Base-by-base conservation (phyloP, 2,888 invertebrate species). In the Gastrophysa polygoni region DNA sequence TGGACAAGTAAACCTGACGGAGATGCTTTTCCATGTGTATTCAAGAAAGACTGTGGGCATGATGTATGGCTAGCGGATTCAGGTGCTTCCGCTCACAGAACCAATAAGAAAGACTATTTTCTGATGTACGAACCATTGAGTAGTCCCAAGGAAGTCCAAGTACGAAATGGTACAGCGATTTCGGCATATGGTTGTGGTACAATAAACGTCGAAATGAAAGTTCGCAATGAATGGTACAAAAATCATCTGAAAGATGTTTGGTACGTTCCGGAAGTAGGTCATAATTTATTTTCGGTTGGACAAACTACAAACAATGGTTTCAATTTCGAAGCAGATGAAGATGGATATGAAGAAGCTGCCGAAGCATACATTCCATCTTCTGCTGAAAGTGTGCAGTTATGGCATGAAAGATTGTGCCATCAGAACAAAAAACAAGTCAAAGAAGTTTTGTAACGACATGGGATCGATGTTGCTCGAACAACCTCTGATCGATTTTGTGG, bases 201-300 rank as follows among this genome's bases (percentile, higher is more conserved):
- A n/a, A 14, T 47, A 2, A 47, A 47, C 10, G 18, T 47, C 4
- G 47, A 47, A 20, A 47, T 54, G 54, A 32, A 32, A 14, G 16
- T 38, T 1, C 2, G 2, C 7, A 14, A 14, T 1, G 11, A 38
- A 6, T 54, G 38, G 34, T 11, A 18, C 11, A 18, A n/a, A 11
- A 54, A 54, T 54, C 55, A 54, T n/a, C 34, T 54, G 6, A 20
- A 54, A 54, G 17, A 54, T 38, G 20, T 38, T 11, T 54, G 43
- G 55, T 54, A 54, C 34, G 34, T 34, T 18, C 34, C 54, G 11
- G 34, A 54, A 34, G 20, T 54, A 32, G 29, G 32, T 3, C 6
- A 17, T 6, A 54, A 54, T 17, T 34, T 54, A 29, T 54, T 54
- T 54, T 54, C 54, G 32, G 18, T 34, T 38, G 38, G 38, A 8